Base-by-base conservation (phyloP, 2,113 vertebrate genomes). In the Scatophagus argus region DNA sequence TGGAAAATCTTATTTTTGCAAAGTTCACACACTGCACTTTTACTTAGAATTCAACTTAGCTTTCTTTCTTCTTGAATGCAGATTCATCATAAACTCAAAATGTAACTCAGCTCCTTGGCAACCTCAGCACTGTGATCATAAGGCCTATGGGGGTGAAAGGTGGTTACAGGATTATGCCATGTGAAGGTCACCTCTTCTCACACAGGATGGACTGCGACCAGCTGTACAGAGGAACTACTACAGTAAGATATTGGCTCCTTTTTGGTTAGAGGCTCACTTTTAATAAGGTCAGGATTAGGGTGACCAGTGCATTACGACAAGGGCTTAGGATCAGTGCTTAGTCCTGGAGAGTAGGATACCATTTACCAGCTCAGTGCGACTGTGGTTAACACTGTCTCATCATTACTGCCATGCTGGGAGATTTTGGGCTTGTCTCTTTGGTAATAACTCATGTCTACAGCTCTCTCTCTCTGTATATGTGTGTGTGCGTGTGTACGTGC, bases 211-310 rank as follows among this genome's bases (percentile, higher is more conserved):
- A 51, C 63, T 43, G 54, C 32, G 47, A 81, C 43, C 39, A 58
- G 69, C 51, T 77, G 47, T 41, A 63, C 31, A 9, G 31, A 70
- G 38, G 17, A 73, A 59, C 36, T 43, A 17, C 69, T 68, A 51
- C 58, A 60, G 58, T 69, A 73, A 74, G 71, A 87, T 79, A 71
- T 56, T 63, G 44, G 76, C 79, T 67, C 12, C 52, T 58, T 87
- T 82, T 73, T 77, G 32, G 61, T 83, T 73, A 55, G 61, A 71
- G 49, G 74, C 71, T 87, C 84, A 86, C 52, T 81, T 88, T 81
- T 87, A 87, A 89, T 89, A 74, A 89, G 87, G 85, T 85, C 64
- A 81, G 84, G 81, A 79, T 89, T 83, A 86, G 51, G 76, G 68
- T 83, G 77, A 82, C 74, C 58, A 38, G 74, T 72, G 74, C 78